Evolutionary conservation across 2,797 vertebrate species (phyloP).

Genomic region (Etheostoma nigrum): DNA sequence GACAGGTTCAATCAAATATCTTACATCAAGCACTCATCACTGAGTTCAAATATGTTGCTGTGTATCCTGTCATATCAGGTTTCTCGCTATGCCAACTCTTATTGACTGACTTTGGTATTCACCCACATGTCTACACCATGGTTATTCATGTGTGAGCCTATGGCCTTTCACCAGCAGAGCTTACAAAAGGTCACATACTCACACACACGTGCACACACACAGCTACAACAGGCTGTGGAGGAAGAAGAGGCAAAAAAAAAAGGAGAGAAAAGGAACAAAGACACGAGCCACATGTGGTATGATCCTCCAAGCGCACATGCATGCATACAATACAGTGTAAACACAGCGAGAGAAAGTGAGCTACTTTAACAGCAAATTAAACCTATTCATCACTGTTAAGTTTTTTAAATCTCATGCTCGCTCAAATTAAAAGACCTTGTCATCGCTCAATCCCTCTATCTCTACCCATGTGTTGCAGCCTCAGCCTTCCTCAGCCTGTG

Average conservation of each 20-base stretch:
- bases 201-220: constrained; percentile 6
- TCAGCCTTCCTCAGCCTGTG: constrained; percentile 15
- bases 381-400: constrained; percentile 63
- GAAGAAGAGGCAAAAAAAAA: constrained; percentile 34
- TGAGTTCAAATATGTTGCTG: constrained; percentile 14
- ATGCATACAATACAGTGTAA: constrained; percentile 33
- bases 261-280: constrained; percentile 36
- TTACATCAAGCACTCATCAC: constrained; percentile 5
- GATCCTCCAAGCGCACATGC: constrained; percentile 30
- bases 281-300: constrained; percentile 21
- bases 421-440: constrained; percentile 60
- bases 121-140: constrained; percentile 59
- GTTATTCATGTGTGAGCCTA: constrained; percentile 69
- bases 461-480: constrained; percentile 32
- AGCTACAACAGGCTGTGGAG: constrained; percentile 33
- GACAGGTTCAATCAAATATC: constrained; percentile 31
- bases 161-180: constrained; percentile 72
- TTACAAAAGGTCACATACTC: constrained; percentile 66
- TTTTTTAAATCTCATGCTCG: constrained; percentile 56
- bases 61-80: constrained; percentile 57
- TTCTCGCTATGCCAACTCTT: constrained; percentile 54
- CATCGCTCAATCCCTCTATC: constrained; percentile 48
- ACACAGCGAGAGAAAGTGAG: constrained; percentile 43
- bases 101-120: constrained; percentile 64
- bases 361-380: constrained; percentile 68